Evolutionary conservation across 2,888 invertebrate species (phyloP).

Genomic region (Caenorhabditis plicata): DNA sequence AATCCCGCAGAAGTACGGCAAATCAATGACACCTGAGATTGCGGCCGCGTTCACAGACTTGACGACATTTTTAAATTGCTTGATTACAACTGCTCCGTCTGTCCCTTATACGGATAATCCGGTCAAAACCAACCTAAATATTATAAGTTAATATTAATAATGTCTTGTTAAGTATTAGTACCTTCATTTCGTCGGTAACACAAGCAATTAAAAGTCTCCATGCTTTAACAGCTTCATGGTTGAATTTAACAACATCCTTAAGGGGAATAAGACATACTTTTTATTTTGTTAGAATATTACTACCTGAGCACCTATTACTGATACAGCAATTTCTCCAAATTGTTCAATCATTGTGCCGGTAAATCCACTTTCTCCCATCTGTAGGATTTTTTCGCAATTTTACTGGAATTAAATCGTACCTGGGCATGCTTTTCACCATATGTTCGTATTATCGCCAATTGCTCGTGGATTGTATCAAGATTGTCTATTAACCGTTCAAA

Average conservation of each 20-base stretch:
- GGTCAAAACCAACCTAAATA: slow-evolving; percentile 31
- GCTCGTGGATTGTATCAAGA: slow-evolving; percentile 39
- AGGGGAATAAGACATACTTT: too few species aligned
- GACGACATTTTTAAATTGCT: slow-evolving; percentile 69
- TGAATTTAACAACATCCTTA: slow-evolving; percentile 47
- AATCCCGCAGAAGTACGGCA: too few species aligned
- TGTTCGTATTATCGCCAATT: slow-evolving; percentile 32
- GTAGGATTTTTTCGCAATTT: neutral
- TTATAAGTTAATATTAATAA: neutral
- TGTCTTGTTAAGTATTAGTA: slow-evolving; percentile 10
- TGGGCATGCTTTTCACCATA: slow-evolving; percentile 53
- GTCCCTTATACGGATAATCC: slow-evolving; percentile 32
- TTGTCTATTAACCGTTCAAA: slow-evolving; percentile 38
- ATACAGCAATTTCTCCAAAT: slow-evolving; percentile 46
- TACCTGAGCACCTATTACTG: slow-evolving; percentile 46
- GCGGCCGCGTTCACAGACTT: slow-evolving; percentile 2
- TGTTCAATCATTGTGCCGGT: slow-evolving; percentile 49
- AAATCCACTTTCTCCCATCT: slow-evolving; percentile 51
- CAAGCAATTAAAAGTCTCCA: slow-evolving; percentile 47
- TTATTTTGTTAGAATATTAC: too few species aligned
- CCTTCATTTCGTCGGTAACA: slow-evolving; percentile 50
- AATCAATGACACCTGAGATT: too few species aligned
- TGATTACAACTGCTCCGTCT: slow-evolving; percentile 68
- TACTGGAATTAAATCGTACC: slow-evolving; percentile 11
- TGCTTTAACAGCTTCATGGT: slow-evolving; percentile 46